These are phyloP conservation scores for Hybognathus amarus DNA, from an alignment of 2,797 vertebrate genomes.

Conservation along the genomic window DNA sequence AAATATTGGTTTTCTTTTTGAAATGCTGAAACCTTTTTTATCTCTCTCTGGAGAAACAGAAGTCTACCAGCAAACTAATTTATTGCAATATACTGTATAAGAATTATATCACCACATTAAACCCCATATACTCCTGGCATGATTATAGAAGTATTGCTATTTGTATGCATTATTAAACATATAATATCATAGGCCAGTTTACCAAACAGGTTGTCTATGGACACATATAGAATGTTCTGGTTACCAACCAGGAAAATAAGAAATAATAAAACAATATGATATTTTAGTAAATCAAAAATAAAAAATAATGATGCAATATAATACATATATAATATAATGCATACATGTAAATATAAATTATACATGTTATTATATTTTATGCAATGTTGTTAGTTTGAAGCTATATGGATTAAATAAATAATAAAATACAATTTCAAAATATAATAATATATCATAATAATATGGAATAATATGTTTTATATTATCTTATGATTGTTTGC, in stretches of 20 bases:
- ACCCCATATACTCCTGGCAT: not conserved
- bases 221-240: not conserved
- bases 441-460: not conserved
- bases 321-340: not conserved
- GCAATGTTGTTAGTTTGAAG: not conserved
- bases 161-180: not conserved
- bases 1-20: constrained; percentile 25
- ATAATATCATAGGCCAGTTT: not conserved
- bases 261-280: not conserved
- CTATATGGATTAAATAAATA: not conserved
- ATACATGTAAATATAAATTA: no score
- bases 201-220: not conserved
- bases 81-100: constrained; percentile 9
- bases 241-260: not conserved
- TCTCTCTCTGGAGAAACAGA: constrained; percentile 18
- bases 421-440: not conserved
- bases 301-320: not conserved
- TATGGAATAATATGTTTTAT: not conserved
- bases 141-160: not conserved
- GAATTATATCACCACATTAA: constrained; percentile 12
- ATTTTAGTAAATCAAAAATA: not conserved
- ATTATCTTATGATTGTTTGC: no score
- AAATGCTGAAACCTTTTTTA: constrained; percentile 37
- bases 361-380: not conserved
- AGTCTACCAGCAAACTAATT: constrained; percentile 16